Evolutionary conservation across 2,113 vertebrate species (phyloP).

Genomic region (Stictonetta naevosa): DNA sequence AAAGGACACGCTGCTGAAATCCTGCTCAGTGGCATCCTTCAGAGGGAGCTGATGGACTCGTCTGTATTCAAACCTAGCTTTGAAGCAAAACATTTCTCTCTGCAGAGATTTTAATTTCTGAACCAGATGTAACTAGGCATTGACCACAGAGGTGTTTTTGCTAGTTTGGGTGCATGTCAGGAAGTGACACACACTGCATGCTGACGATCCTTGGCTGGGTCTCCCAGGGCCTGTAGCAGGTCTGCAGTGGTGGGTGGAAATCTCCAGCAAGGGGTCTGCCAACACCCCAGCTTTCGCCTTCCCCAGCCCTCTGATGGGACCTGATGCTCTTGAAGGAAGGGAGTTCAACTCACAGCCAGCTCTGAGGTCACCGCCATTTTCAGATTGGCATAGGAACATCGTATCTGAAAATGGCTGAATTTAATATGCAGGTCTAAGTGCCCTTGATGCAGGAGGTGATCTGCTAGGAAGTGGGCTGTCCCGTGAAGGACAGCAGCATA

Average conservation of each 20-base stretch:
- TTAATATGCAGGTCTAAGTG: background rate
- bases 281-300: background rate
- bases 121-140: too few relatives aligned
- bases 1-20: background rate
- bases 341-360: accelerated
- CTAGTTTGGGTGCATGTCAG: background rate
- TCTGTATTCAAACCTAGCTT: background rate
- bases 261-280: background rate
- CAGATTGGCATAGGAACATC: background rate
- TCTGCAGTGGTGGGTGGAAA: background rate
- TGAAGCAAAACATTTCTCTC: background rate
- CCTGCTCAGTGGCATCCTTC: background rate
- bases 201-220: background rate
- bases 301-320: background rate
- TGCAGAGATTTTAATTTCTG: background rate
- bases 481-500: background rate
- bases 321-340: background rate
- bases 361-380: background rate
- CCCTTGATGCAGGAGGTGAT: background rate
- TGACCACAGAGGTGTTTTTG: background rate
- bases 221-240: background rate
- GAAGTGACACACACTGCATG: background rate
- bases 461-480: background rate
- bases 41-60: background rate
- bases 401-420: background rate